Percentiles rank a stretch among this genome's conserved stretches.
phyloP scores from a whole-genome alignment of 2,797 vertebrate genomes.

The Manis pentadactyla region DNA sequence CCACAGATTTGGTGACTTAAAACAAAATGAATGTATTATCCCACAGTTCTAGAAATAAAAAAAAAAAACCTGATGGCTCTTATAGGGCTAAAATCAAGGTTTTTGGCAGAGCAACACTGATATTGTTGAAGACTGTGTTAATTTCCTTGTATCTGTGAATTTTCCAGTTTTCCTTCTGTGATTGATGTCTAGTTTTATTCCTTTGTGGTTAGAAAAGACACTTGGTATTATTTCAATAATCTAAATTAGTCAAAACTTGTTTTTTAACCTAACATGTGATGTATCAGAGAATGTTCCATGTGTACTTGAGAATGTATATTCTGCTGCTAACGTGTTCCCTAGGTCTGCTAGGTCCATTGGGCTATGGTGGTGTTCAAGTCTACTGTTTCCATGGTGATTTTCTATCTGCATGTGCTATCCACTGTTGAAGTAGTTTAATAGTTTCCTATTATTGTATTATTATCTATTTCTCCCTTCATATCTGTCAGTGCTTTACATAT shows the following conservation, averaged over 20 bases:
- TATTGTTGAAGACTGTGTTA: not conserved
- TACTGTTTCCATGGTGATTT: not conserved
- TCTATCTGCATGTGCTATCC: not conserved
- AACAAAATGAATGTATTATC: not conserved
- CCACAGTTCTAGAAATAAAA: not conserved
- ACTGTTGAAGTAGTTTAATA: not conserved
- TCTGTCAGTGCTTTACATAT: not conserved
- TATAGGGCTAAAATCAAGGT: not conserved
- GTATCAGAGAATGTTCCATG: not conserved
- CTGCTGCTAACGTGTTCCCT: not conserved
- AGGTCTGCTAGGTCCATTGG: not conserved
- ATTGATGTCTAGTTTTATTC: not conserved
- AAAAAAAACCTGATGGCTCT: not conserved
- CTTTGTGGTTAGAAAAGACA: not conserved
- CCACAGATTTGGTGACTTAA: not conserved
- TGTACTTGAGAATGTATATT: not conserved
- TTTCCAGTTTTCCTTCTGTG: not conserved
- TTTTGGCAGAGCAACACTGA: not conserved
- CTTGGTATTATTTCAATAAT: not conserved
- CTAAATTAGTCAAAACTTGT: not conserved
- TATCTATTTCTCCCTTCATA: not conserved
- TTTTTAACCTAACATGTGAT: not conserved
- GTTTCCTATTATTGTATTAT: not conserved
- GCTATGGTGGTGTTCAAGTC: not conserved
- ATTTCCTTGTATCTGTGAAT: not conserved